These are phyloP conservation scores for Tachycineta bicolor DNA, from an alignment of 2,113 vertebrate species.

Conservation along the genomic window DNA sequence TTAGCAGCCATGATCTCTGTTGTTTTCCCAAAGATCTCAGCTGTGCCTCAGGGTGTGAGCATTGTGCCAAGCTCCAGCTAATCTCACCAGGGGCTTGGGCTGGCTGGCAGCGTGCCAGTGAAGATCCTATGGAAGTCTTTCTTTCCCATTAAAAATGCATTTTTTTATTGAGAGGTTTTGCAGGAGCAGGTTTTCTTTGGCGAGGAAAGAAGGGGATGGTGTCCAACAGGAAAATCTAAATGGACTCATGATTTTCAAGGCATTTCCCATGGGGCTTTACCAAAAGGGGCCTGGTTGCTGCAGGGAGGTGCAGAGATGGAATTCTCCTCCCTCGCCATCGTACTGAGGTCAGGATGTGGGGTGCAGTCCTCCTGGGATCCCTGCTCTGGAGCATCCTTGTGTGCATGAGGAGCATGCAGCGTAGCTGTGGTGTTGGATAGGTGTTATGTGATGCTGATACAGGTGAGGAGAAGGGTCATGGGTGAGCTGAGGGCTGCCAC, in stretches of 20 bases:
- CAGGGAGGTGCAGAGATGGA: background rate
- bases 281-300: background rate
- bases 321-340: background rate
- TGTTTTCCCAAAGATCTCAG: background rate
- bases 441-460: background rate
- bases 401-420: fast-evolving
- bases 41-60: background rate
- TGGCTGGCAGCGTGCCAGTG: background rate
- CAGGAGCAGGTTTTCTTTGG: background rate
- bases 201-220: background rate
- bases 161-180: background rate
- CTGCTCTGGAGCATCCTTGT: background rate
- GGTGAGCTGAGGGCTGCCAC: background rate
- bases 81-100: background rate
- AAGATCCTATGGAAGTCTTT: background rate
- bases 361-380: background rate
- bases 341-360: background rate
- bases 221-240: background rate
- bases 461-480: background rate
- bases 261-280: background rate
- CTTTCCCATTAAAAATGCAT: background rate
- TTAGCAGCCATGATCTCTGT: background rate
- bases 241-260: background rate
- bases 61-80: background rate
- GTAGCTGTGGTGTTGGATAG: fast-evolving